These are phyloP conservation scores for Brachypterus glaber DNA, from an alignment of 2,888 invertebrate species.

Conservation along the genomic window DNA sequence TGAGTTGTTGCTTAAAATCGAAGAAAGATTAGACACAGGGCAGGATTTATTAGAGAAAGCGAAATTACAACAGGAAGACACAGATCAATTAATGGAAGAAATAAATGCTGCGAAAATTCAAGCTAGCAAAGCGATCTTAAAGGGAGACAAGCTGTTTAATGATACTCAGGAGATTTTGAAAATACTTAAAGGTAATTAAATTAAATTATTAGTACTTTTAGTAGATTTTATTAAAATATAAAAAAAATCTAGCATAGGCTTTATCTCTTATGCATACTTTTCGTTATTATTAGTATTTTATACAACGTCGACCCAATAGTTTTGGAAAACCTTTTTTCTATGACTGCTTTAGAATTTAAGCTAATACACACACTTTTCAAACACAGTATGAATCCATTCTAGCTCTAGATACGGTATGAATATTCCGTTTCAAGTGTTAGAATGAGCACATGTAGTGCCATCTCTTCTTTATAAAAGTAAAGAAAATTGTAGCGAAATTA, in stretches of 20 bases:
- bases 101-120: constrained; percentile 65
- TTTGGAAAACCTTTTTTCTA: too few relatives aligned
- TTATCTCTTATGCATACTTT: background rate
- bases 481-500: too few relatives aligned
- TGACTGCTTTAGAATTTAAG: too few relatives aligned
- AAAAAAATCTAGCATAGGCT: too few relatives aligned
- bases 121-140: constrained; percentile 74
- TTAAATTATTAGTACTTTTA: constrained; percentile 2
- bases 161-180: constrained; percentile 73
- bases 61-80: constrained; percentile 61
- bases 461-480: too few relatives aligned
- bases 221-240: background rate
- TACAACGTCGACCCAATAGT: too few relatives aligned
- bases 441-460: too few relatives aligned
- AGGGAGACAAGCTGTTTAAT: constrained; percentile 71
- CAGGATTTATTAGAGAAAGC: constrained; percentile 57
- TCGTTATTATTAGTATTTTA: too few relatives aligned
- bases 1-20: constrained; percentile 50
- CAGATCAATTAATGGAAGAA: constrained; percentile 70
- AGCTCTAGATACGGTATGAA: too few relatives aligned
- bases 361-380: too few relatives aligned
- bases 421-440: too few relatives aligned
- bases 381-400: too few relatives aligned
- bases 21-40: constrained; percentile 56
- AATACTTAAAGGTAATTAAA: constrained; percentile 54